Evolutionary conservation across 2,888 invertebrate species (phyloP), one percentile per base, ranked within the genome.

Genomic region (Euplexia lucipara): DNA sequence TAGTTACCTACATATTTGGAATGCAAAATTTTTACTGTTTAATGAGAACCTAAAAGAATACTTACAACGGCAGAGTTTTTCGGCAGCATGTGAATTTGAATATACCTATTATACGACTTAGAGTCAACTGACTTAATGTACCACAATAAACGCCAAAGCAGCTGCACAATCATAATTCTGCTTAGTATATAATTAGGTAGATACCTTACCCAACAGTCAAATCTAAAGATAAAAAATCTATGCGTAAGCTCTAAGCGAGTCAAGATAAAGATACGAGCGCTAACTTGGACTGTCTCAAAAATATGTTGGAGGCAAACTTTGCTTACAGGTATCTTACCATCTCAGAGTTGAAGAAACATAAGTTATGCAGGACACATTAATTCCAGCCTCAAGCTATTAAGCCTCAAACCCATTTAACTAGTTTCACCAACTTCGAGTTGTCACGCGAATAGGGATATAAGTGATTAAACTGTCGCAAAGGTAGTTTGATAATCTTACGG

Each of bases 241-340:
- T 44, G 7, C 20, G 14, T n/a, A 22, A 49, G 10, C 41, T 30
- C n/a, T n/a, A n/a, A 26, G 5, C 2, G 26, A 26, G 16, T n/a
- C 57, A 16, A 54, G 10, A 34, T 4, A 12, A 18, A 51, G 20
- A 18, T 37, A 18, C 30, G 22, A 63, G 47, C 39, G 64, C 47
- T 48, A 65, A 58, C 18, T 61, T 44, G 54, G 51, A 20, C 12
- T 35, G 51, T 14, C 30, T 22, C 22, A 9, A 18, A 45, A 45
- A n/a, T 59, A 34, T 51, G 18, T 70, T 70, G 14, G 0, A 3
- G 26, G 37, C n/a, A 51, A 75, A 61, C 51, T 76, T 70, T 30
- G 26, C 22, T 34, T 26, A 35, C 47, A 56, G 56, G 26, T 26
- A 26, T 26, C 18, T 76, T 18, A 47, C 10, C 7, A n/a, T 37